A percentile compares a stretch with the other conserved stretches of the same genome.
Conservation (phyloP, 2,797 vertebrate genomes). For the Gymnothorax reevesii region DNA sequence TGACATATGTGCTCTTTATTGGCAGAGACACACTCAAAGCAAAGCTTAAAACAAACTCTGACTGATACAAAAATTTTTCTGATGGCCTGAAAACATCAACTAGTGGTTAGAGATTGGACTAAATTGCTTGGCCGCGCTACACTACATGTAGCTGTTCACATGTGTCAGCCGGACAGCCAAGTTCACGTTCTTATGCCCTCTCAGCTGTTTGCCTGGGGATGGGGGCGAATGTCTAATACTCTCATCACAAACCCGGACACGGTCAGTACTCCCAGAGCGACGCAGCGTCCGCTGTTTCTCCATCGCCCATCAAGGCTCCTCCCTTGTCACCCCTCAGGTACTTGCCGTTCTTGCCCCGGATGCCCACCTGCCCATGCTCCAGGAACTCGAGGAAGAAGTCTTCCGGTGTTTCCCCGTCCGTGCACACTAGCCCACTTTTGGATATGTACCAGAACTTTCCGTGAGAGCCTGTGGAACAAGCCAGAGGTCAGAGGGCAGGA, state of each 20-base stretch:
- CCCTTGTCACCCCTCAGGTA: conserved; percentile 90
- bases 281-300: conserved; percentile 70
- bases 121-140: not conserved
- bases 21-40: not conserved
- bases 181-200: not conserved
- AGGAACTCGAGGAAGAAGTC: conserved; percentile 79
- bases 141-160: not conserved
- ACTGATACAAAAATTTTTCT: not conserved
- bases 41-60: not conserved
- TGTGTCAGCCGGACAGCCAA: not conserved
- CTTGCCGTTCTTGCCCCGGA: conserved; percentile 83
- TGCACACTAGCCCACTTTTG: conserved; percentile 76
- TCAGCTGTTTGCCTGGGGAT: conserved; percentile 42
- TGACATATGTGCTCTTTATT: not conserved
- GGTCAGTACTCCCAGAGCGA: conserved; percentile 93
- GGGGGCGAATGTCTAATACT: conserved; percentile 49
- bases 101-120: not conserved
- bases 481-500: not conserved
- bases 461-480: conserved; percentile 56
- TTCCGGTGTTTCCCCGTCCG: conserved; percentile 70
- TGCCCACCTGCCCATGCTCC: conserved; percentile 83
- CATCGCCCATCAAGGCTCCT: conserved; percentile 87
- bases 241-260: conserved; percentile 54
- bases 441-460: conserved; percentile 82
- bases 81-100: not conserved